phyloP scores from a whole-genome alignment of 2,113 vertebrate species.

The Vimba vimba region DNA sequence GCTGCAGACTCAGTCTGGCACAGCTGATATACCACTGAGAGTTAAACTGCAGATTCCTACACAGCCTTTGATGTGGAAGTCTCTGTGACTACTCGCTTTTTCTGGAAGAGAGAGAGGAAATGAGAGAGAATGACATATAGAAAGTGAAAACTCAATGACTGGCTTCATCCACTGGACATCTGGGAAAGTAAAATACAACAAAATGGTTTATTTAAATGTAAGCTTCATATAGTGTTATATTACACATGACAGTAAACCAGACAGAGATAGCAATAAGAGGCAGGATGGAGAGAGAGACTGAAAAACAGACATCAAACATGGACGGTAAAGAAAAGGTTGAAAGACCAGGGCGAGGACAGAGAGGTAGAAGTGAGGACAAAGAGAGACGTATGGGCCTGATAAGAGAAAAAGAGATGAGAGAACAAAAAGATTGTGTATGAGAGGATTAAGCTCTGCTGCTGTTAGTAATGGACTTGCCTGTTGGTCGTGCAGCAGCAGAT shows the following conservation, averaged over 20 bases:
- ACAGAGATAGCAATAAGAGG: not conserved
- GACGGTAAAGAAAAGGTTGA: not conserved
- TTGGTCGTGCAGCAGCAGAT: conserved; percentile 38
- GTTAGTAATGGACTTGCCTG: conserved; percentile 37
- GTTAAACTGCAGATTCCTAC: conserved; percentile 47
- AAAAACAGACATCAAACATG: not conserved
- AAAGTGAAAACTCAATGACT: not conserved
- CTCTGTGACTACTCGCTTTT: conserved; percentile 48
- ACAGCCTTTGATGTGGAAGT: conserved; percentile 48
- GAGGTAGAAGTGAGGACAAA: not conserved
- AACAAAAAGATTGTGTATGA: conserved; percentile 20
- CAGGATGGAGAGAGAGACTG: not conserved
- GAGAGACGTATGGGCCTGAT: not conserved
- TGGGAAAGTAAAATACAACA: not conserved
- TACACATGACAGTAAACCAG: not conserved
- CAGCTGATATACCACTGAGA: conserved; percentile 43
- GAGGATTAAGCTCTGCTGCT: conserved; percentile 36
- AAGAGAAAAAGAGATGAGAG: not conserved
- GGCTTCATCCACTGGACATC: not conserved
- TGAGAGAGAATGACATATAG: conserved; percentile 5
- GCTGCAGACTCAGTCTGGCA: conserved; percentile 35
- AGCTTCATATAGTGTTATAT: not conserved
- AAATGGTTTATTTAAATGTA: not conserved
- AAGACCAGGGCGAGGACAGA: not conserved
- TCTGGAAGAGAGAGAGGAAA: conserved; percentile 26